These are phyloP conservation scores for Lithophane leautieri DNA, from an alignment of 2,888 invertebrate genomes.

Conservation along the genomic window DNA sequence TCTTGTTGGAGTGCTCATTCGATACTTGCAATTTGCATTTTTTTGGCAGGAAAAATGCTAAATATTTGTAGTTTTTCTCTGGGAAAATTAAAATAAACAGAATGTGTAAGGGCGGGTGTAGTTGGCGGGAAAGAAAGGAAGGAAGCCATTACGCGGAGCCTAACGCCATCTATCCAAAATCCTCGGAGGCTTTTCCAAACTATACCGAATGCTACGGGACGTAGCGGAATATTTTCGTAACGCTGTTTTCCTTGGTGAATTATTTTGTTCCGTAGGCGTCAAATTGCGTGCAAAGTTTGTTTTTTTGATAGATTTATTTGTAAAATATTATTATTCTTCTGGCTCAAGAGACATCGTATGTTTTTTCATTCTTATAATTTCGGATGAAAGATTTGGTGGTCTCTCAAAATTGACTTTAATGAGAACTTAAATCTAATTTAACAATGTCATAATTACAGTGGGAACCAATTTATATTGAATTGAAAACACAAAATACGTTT, in stretches of 20 bases:
- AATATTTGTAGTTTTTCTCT: conserved; percentile 55
- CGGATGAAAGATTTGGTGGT: neutral
- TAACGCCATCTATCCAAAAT: conserved; percentile 90
- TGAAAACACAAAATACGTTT: neutral
- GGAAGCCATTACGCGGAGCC: conserved; percentile 82
- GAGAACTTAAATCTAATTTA: neutral
- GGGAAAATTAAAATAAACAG: conserved; percentile 67
- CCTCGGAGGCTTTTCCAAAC: conserved; percentile 88
- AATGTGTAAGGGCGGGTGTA: conserved; percentile 63
- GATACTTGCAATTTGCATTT: conserved; percentile 55
- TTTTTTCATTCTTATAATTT: conserved; percentile 10
- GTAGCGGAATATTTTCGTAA: conserved; percentile 71
- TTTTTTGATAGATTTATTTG: conserved; percentile 22
- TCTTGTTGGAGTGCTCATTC: conserved; percentile 66
- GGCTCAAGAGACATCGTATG: neutral
- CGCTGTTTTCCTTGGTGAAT: conserved; percentile 52
- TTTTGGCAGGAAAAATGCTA: conserved; percentile 38
- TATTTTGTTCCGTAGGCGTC: conserved; percentile 39
- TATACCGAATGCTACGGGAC: conserved; percentile 87
- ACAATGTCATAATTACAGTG: conserved; percentile 7
- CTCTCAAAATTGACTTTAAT: neutral
- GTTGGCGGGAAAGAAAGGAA: conserved; percentile 70
- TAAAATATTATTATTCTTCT: conserved; percentile 8
- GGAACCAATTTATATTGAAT: neutral
- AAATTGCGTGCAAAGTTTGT: conserved; percentile 11